Conservation (phyloP, 2,113 vertebrate species). For the Dipodomys stephensi region DNA sequence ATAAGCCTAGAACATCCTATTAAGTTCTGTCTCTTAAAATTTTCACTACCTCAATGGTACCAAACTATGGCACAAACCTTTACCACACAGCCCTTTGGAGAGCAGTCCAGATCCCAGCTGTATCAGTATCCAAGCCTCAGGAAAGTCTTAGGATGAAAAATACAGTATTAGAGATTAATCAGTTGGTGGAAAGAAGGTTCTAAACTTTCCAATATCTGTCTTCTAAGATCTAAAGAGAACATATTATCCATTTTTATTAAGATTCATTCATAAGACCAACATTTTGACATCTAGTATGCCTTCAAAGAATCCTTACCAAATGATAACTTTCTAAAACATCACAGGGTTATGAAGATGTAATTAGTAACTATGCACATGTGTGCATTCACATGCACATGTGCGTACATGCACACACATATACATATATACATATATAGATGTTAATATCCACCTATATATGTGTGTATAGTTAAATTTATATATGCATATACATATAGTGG, state of each 20-base stretch:
- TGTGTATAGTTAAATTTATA: too few relatives aligned
- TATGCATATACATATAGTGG: too few relatives aligned
- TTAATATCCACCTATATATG: too few relatives aligned
- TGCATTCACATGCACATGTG: background rate
- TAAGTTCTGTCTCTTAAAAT: background rate
- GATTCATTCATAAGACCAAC: background rate
- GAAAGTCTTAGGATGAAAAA: background rate
- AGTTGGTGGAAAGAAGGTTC: background rate
- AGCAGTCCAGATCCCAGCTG: background rate
- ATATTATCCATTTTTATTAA: slow-evolving; percentile 8
- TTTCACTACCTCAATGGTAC: background rate
- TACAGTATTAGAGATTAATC: background rate
- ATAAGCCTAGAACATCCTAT: too few relatives aligned
- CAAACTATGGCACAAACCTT: background rate
- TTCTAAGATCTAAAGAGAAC: background rate
- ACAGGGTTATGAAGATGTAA: background rate
- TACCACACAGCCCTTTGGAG: too few relatives aligned
- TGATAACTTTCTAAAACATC: background rate
- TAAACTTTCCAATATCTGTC: background rate
- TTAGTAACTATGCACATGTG: background rate
- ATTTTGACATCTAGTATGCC: background rate
- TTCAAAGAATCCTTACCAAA: slow-evolving; percentile 12
- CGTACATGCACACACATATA: too few relatives aligned
- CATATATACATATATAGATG: too few relatives aligned
- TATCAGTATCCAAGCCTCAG: background rate